Percentiles rank a stretch among this genome's conserved stretches.
phyloP scores from a whole-genome alignment of 2,113 vertebrate genomes.

The Hiodon tergisus region DNA sequence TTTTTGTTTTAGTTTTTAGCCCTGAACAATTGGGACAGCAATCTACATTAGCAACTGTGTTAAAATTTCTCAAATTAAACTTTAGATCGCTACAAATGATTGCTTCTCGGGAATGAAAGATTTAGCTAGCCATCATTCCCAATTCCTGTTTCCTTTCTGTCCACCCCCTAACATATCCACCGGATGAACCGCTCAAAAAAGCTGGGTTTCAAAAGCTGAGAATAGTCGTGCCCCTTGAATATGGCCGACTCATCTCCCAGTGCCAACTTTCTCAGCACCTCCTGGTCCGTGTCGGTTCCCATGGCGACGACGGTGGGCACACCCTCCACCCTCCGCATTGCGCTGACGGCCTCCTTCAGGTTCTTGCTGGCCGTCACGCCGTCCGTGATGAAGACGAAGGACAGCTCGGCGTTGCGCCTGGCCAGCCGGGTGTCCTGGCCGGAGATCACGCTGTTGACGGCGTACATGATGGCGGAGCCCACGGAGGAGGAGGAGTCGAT shows the following conservation, averaged over 20 bases:
- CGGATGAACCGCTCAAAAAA: conserved; percentile 89
- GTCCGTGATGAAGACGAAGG: conserved; percentile 84
- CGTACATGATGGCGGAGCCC: conserved; percentile 76
- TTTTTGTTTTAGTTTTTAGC: neutral
- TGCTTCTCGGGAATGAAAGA: neutral
- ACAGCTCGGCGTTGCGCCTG: conserved; percentile 73
- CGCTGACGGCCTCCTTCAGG: conserved; percentile 70
- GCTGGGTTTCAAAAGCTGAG: conserved; percentile 65
- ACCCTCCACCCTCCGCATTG: conserved; percentile 77
- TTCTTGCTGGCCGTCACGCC: conserved; percentile 67
- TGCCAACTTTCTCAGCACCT: conserved; percentile 70
- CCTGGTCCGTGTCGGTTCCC: conserved; percentile 69
- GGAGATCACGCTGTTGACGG: conserved; percentile 71
- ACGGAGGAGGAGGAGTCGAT: conserved; percentile 88
- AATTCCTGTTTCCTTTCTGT: neutral
- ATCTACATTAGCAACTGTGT: neutral
- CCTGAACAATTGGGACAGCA: conserved; percentile 5
- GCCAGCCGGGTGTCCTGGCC: conserved; percentile 33
- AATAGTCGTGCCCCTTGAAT: conserved; percentile 78
- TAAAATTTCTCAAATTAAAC: conserved; percentile 4
- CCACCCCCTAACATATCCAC: conserved; percentile 59
- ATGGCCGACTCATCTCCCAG: conserved; percentile 75
- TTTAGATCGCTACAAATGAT: neutral
- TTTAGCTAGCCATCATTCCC: neutral
- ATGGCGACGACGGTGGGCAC: conserved; percentile 77